Evolutionary conservation across 1,140 invertebrate genomes (phyloP).

Genomic region (Sinonovacula constricta): DNA sequence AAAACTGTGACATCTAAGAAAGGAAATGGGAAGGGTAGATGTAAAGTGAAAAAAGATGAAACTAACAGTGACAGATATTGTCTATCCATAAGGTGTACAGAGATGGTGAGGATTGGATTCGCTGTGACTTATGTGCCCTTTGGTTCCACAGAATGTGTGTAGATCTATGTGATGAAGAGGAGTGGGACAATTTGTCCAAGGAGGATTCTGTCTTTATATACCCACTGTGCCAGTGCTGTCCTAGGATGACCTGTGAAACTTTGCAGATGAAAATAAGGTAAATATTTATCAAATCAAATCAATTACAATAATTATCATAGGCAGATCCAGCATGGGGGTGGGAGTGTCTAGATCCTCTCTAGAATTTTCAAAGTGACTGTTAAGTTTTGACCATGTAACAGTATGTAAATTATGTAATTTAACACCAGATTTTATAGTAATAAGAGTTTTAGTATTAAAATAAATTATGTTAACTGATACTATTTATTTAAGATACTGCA

Average conservation of each 20-base stretch:
- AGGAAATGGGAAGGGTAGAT: neutral
- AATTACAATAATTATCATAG: no score
- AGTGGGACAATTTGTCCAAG: constrained; percentile 1
- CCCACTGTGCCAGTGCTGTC: constrained; percentile 4
- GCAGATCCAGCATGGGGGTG: no score
- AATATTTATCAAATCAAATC: no score
- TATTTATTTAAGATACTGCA: no score
- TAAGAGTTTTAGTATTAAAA: no score
- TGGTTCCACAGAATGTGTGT: neutral
- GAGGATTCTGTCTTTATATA: neutral
- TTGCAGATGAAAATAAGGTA: no score
- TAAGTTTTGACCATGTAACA: neutral
- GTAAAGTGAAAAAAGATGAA: neutral
- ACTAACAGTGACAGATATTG: constrained; percentile 1
- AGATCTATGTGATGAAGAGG: neutral
- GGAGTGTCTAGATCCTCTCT: no score
- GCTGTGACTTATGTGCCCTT: constrained; percentile 4
- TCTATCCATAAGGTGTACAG: neutral
- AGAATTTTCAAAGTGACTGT: constrained; percentile 5
- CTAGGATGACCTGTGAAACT: no score
- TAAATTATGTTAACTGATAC: no score
- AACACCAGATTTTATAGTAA: no score
- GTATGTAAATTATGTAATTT: no score
- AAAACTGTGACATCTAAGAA: no score
- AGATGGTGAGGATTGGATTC: constrained; percentile 2